phyloP scores from a whole-genome alignment of 1,140 invertebrate species.

The Polypedilum pembai region DNA sequence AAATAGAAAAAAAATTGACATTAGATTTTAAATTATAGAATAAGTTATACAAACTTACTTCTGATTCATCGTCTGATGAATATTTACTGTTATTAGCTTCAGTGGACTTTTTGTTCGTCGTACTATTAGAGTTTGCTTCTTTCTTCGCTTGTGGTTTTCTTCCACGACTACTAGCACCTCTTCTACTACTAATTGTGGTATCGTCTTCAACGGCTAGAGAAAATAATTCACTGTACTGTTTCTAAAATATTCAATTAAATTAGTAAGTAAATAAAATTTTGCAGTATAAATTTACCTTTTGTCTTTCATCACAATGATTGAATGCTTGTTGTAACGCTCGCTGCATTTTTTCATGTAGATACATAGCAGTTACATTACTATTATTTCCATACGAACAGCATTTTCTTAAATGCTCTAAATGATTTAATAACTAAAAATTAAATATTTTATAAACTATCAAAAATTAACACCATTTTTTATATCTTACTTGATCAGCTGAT shows the following conservation, averaged over 20 bases:
- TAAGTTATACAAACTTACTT: conserved; percentile 30
- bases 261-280: conserved; percentile 36
- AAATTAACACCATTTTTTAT: too few species aligned
- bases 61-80: conserved; percentile 42
- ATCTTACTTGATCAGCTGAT: conserved; percentile 50
- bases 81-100: conserved; percentile 41
- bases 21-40: background rate
- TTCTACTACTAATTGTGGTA: conserved; percentile 37
- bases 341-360: conserved; percentile 76
- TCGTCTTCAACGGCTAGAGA: conserved; percentile 85
- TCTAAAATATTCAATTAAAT: conserved; percentile 50
- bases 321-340: conserved; percentile 75
- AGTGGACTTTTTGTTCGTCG: conserved; percentile 37
- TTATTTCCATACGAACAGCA: conserved; percentile 55
- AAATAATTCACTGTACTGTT: conserved; percentile 86
- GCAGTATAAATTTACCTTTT: conserved; percentile 45
- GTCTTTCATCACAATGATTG: conserved; percentile 68
- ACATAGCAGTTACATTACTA: conserved; percentile 47
- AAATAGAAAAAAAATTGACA: conserved; percentile 29
- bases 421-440: conserved; percentile 65
- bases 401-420: conserved; percentile 83
- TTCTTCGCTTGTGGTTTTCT: conserved; percentile 41
- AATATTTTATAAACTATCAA: background rate
- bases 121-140: conserved; percentile 37
- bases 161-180: conserved; percentile 40